These are phyloP conservation scores for Ypsolopha scabrella DNA, from an alignment of 2,888 invertebrate genomes.

Conservation along the genomic window DNA sequence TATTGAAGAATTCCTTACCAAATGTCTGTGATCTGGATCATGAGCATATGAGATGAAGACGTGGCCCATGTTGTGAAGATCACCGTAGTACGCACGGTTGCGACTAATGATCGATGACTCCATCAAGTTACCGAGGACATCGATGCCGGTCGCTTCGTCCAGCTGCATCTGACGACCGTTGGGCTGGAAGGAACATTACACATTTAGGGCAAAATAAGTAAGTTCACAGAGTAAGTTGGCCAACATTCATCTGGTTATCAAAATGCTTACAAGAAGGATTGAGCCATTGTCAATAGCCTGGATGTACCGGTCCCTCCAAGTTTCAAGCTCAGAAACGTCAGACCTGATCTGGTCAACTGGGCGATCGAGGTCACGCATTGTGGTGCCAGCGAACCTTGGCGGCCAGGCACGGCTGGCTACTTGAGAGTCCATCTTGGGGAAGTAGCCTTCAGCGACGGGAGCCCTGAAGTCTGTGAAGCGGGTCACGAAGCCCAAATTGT, in stretches of 20 bases:
- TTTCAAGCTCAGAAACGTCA: conserved; percentile 78
- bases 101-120: conserved; percentile 79
- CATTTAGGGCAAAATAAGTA: too few species aligned
- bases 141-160: conserved; percentile 79
- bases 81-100: conserved; percentile 80
- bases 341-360: conserved; percentile 75
- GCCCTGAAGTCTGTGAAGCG: conserved; percentile 75
- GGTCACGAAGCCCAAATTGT: conserved; percentile 73
- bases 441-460: conserved; percentile 83
- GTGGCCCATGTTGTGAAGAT: conserved; percentile 87
- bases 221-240: too few species aligned
- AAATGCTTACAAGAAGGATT: conserved; percentile 61
- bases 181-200: conserved; percentile 40
- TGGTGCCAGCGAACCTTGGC: conserved; percentile 68
- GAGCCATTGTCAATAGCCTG: conserved; percentile 77
- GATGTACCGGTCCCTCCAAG: conserved; percentile 81
- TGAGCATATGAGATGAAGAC: conserved; percentile 81
- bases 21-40: conserved; percentile 82
- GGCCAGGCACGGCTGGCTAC: conserved; percentile 84
- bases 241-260: too few species aligned
- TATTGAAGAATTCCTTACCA: conserved; percentile 46
- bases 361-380: conserved; percentile 73
- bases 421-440: conserved; percentile 85
- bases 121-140: conserved; percentile 82
- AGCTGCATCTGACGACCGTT: conserved; percentile 68